Base-by-base conservation (phyloP, 2,797 vertebrate species). In the Macrochelys suwanniensis region DNA sequence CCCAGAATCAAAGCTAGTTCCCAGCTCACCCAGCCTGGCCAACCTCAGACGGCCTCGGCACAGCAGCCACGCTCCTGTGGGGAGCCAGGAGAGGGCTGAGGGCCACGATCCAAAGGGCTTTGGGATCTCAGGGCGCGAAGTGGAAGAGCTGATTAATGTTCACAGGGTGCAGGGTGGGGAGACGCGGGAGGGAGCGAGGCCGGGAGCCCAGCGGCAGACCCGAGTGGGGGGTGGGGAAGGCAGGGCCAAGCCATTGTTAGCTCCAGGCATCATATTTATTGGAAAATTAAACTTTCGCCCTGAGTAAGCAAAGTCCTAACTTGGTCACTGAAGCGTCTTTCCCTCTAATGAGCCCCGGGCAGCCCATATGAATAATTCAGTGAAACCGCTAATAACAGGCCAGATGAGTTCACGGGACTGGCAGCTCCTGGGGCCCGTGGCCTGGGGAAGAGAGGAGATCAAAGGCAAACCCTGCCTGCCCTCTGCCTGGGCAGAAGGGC, bases 361-460 rank as follows among this genome's bases (percentile, higher is more conserved):
- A 88, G 81, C 95, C 87, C 71, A 94, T 89, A 97, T 97, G 94
- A 97, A 97, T 98, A 96, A 97, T 97, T 97, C 96, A 97, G 85
- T 28, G 94, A 21, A 86, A 89, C 93, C 84, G 89, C 93, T 97
- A 97, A 96, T 91, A 94, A 97, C 96, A 93, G 95, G 87, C 85
- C 90, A 51, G 92, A 71, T 26, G 90, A 65, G 84, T 82, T 82
- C 71, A 87, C 59, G 84, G 50, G 81, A 84, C 81, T 82, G 86
- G 91, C 68, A 87, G 78, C 76, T 91, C 42, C 93, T 94, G 84
- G 84, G 79, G 57, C 74, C 59, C 28, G 47, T 74, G 84, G 85
- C 88, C 84, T 56, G 47, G 53, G 50, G 82, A 23, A 37, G 17
- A 92, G 84, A 82, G 80, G 86, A 77, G 47, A 37, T 65, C 51